These are phyloP conservation scores for Cephus nigrinus DNA, from an alignment of 2,888 invertebrate species.

Conservation along the genomic window DNA sequence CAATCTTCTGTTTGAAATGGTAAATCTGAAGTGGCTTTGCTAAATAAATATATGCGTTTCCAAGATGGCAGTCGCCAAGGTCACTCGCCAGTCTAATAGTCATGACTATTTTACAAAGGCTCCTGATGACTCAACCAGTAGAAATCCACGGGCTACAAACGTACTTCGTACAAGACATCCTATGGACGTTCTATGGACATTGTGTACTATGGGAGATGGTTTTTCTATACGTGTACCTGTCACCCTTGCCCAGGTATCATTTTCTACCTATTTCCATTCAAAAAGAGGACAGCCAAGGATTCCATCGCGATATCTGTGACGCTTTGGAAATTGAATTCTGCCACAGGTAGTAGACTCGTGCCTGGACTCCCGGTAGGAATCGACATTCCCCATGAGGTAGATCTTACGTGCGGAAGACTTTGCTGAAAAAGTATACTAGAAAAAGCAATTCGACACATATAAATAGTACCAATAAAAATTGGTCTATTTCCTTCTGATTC, in stretches of 20 bases:
- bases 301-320: not conserved
- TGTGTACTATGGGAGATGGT: not conserved
- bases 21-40: not conserved
- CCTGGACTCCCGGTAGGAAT: not conserved
- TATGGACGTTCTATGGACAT: not conserved
- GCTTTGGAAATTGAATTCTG: not conserved
- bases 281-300: not conserved
- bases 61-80: not conserved
- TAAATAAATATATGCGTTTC: not conserved
- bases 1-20: not conserved
- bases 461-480: not conserved
- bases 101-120: not conserved
- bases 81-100: not conserved
- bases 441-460: not conserved
- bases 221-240: not conserved
- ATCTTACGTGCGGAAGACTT: not conserved
- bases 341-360: not conserved
- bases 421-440: not conserved
- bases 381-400: not conserved
- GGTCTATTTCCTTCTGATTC: not conserved
- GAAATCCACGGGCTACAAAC: too few relatives aligned
- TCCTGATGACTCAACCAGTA: not conserved
- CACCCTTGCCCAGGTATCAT: not conserved
- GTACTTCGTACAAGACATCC: not conserved
- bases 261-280: not conserved